These are phyloP conservation scores for Leptinotarsa undecemlineata DNA, from an alignment of 1,140 invertebrate species.

Conservation along the genomic window DNA sequence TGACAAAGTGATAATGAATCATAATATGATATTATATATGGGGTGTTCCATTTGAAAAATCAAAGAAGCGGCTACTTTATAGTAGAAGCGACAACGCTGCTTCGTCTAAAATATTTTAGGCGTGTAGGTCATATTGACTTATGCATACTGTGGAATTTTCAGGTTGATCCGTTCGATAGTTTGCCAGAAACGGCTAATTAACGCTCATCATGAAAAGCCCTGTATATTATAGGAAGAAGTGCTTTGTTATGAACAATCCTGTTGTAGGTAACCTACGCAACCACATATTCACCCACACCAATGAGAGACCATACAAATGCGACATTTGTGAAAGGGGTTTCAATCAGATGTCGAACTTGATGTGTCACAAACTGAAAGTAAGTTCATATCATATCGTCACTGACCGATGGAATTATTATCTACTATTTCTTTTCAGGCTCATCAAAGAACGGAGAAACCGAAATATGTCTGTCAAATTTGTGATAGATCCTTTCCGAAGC, in stretches of 20 bases:
- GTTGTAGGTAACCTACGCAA: constrained; percentile 69
- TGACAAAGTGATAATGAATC: no score
- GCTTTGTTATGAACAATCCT: neutral
- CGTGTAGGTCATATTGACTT: no score
- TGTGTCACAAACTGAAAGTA: constrained; percentile 75
- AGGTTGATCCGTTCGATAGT: no score
- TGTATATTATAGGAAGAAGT: no score
- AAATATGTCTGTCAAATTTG: constrained; percentile 62
- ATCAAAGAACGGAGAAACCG: constrained; percentile 61
- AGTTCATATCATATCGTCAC: constrained; percentile 8
- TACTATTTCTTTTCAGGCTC: constrained; percentile 47
- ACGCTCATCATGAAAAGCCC: no score
- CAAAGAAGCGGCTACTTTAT: no score
- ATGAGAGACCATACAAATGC: constrained; percentile 80
- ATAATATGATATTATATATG: no score
- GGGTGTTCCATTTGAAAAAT: no score
- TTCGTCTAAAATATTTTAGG: no score
- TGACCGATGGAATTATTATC: neutral
- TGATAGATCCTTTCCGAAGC: constrained; percentile 61
- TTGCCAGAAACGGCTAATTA: no score
- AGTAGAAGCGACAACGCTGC: no score
- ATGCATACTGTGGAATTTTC: no score
- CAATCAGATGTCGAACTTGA: constrained; percentile 82
- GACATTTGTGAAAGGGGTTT: constrained; percentile 77
- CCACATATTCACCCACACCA: constrained; percentile 76